Conservation (phyloP, 1,140 invertebrate species). For the Pseudomyrmex sp. region DNA sequence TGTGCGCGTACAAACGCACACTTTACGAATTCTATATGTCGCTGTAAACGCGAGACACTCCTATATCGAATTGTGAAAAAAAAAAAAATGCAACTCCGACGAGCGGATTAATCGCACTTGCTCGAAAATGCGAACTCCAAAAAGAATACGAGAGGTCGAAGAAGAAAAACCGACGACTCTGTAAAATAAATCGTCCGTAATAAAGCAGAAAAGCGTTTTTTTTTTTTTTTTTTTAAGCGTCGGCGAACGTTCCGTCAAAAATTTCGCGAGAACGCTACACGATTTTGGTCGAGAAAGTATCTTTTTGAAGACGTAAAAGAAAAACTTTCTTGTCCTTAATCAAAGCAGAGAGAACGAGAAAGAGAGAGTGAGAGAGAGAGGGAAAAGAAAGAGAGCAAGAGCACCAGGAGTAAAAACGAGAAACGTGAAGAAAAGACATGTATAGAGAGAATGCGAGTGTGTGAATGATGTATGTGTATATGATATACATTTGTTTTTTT, state of each 20-base stretch:
- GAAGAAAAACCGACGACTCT: neutral
- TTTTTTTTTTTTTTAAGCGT: neutral
- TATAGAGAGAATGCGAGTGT: conserved; percentile 21
- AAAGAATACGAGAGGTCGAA: neutral
- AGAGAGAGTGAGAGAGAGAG: neutral
- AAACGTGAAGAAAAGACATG: neutral
- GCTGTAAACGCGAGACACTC: neutral
- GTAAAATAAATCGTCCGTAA: neutral
- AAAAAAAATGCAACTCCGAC: neutral
- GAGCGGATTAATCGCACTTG: conserved; percentile 20
- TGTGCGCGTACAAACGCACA: neutral
- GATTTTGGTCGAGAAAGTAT: conserved; percentile 18
- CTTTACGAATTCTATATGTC: conserved; percentile 10
- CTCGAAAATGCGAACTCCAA: neutral
- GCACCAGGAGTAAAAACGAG: conserved; percentile 31
- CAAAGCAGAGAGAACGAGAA: neutral
- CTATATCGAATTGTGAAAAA: neutral
- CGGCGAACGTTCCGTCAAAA: neutral
- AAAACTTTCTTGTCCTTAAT: conserved; percentile 24
- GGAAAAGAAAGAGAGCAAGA: conserved; percentile 30
- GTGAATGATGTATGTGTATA: conserved; percentile 31
- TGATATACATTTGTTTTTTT: conserved; percentile 57
- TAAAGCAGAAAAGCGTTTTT: neutral
- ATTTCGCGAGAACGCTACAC: conserved; percentile 19
- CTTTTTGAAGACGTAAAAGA: neutral